Evolutionary conservation across 2,113 vertebrate species (phyloP).

Genomic region (Ochotona princeps): DNA sequence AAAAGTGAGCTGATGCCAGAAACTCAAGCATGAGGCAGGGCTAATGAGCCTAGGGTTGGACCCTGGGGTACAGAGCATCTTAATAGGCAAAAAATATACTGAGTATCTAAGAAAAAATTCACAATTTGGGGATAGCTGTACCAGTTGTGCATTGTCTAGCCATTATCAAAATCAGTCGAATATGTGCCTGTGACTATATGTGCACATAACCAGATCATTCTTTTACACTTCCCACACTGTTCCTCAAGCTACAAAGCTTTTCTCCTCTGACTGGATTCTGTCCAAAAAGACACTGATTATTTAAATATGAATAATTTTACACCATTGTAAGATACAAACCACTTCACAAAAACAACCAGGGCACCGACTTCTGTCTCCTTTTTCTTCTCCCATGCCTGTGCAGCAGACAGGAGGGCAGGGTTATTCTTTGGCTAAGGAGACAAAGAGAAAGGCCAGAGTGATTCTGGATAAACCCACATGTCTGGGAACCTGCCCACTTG

Average conservation of each 20-base stretch:
- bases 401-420: not conserved
- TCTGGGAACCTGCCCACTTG: conserved; percentile 29
- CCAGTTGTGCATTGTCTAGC: not conserved
- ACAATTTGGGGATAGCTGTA: not conserved
- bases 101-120: not conserved
- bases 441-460: not conserved
- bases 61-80: not conserved
- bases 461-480: conserved; percentile 7
- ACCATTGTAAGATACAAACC: conserved; percentile 30
- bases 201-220: not conserved
- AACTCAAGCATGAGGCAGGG: not conserved
- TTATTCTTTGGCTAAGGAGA: not conserved
- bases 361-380: not conserved
- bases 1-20: not conserved
- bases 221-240: not conserved
- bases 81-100: not conserved
- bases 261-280: not conserved
- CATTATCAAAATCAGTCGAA: not conserved
- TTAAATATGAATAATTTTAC: conserved; percentile 16
- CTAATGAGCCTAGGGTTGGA: not conserved
- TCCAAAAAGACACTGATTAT: not conserved
- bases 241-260: not conserved
- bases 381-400: not conserved
- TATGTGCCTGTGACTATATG: not conserved
- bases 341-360: conserved; percentile 36